Evolutionary conservation across 2,113 vertebrate species (phyloP).

Genomic region (Burhinus bistriatus): DNA sequence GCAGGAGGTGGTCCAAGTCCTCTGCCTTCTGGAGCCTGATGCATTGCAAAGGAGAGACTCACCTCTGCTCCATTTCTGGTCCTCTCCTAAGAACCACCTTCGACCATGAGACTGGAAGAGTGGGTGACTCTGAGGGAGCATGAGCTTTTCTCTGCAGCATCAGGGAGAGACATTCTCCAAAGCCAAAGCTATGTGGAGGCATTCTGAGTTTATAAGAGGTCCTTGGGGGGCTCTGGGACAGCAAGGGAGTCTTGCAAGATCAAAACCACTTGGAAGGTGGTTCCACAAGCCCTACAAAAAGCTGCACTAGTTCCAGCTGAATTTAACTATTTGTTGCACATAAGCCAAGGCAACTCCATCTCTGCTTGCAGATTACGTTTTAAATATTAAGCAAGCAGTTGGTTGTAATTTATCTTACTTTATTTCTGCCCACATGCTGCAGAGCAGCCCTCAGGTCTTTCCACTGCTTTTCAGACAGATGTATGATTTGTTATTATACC

Average conservation of each 20-base stretch:
- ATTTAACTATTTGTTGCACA: not conserved
- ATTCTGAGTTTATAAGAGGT: not conserved
- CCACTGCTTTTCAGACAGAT: not conserved
- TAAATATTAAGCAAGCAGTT: not conserved
- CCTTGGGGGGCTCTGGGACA: not conserved
- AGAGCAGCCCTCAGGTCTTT: not conserved
- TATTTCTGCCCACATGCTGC: not conserved
- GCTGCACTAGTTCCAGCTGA: not conserved
- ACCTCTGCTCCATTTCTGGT: not conserved
- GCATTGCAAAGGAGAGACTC: not conserved
- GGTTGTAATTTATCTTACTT: not conserved
- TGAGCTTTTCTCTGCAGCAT: not conserved
- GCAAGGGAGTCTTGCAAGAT: not conserved
- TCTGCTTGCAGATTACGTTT: not conserved
- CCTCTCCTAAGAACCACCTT: not conserved
- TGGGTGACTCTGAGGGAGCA: not conserved
- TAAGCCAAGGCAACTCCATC: not conserved
- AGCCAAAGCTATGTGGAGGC: not conserved
- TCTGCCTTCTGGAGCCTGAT: not conserved
- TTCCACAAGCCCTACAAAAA: not conserved
- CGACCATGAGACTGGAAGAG: not conserved
- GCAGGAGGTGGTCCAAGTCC: constrained; percentile 49
- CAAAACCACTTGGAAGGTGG: not conserved
- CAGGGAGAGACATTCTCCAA: not conserved
- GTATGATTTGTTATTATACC: not conserved